Evolutionary conservation across 2,113 vertebrate species (phyloP), one percentile per base, ranked within the genome.

Genomic region (Phrynosoma platyrhinos): DNA sequence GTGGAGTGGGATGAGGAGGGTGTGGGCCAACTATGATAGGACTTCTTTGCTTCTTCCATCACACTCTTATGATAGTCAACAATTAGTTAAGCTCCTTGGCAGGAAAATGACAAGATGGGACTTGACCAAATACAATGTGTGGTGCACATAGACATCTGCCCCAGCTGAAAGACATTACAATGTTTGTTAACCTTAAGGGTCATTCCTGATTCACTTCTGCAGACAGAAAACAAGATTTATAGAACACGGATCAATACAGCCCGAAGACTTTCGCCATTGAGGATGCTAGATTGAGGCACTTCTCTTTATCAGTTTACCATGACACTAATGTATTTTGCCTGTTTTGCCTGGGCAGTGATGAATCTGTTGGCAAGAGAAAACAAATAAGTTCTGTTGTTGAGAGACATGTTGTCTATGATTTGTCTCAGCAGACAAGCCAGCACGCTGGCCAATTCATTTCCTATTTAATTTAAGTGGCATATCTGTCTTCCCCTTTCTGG

Each of bases 181-280:
- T 98, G 98, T 99, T 99, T 99, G 98, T 98, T 99, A 98, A 99
- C 98, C 98, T 98, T 94, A 62, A 92, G 95, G 98, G 98, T 99
- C 98, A 98, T 96, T 94, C 96, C 97, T 98, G 98, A 99, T 98
- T 99, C 98, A 98, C 98, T 98, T 97, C 97, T 95, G 96, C 96
- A 98, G 98, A 98, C 98, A 98, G 98, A 98, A 98, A 99, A 99
- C 98, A 98, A 98, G 98, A 99, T 99, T 98, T 98, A 99, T 98
- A 98, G 98, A 97, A 98, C 98, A 97, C 96, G 96, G 98, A 99
- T 99, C 98, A 98, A 99, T 99, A 98, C 96, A 95, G 97, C 97
- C 97, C 97, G 97, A 97, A 97, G 98, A 98, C 97, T 98, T 98
- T 98, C 95, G 91, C 97, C 96, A 98, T 97, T 97, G 96, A 96